phyloP scores from a whole-genome alignment of 2,113 vertebrate genomes.

The Neopipo cinnamomea region DNA sequence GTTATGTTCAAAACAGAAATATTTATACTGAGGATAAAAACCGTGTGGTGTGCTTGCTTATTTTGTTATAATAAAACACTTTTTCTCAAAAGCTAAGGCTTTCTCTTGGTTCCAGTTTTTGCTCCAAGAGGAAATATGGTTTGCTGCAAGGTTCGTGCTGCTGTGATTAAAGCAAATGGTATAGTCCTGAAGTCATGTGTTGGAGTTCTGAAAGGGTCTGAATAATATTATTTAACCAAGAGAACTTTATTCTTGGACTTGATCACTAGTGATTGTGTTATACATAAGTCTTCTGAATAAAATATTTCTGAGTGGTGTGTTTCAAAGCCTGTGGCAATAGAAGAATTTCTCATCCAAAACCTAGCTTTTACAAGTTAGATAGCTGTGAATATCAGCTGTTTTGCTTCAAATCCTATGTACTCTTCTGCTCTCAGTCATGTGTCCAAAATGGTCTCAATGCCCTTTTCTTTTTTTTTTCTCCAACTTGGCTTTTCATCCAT shows the following conservation, averaged over 20 bases:
- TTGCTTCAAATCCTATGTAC: not conserved
- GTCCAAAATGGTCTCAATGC: not conserved
- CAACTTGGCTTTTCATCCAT: not conserved
- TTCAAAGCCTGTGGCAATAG: not conserved
- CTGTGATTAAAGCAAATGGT: not conserved
- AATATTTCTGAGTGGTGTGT: not conserved
- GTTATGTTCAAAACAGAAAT: not conserved
- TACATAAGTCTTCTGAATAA: not conserved
- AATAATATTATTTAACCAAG: not conserved
- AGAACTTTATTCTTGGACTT: not conserved
- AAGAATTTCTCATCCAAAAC: not conserved
- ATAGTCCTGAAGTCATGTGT: not conserved
- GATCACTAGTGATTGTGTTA: not conserved
- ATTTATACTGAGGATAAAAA: not conserved
- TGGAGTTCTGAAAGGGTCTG: not conserved
- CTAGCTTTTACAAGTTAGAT: not conserved
- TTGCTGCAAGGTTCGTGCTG: not conserved
- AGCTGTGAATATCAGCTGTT: not conserved
- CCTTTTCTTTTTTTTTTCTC: not conserved
- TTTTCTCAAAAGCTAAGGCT: not conserved
- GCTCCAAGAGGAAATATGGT: not conserved
- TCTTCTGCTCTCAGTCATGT: not conserved
- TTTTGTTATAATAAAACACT: not conserved
- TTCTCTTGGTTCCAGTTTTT: not conserved
- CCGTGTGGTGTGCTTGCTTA: accelerated